Conservation (phyloP, 2,888 invertebrate species). For the Ptychoptera contaminata region DNA sequence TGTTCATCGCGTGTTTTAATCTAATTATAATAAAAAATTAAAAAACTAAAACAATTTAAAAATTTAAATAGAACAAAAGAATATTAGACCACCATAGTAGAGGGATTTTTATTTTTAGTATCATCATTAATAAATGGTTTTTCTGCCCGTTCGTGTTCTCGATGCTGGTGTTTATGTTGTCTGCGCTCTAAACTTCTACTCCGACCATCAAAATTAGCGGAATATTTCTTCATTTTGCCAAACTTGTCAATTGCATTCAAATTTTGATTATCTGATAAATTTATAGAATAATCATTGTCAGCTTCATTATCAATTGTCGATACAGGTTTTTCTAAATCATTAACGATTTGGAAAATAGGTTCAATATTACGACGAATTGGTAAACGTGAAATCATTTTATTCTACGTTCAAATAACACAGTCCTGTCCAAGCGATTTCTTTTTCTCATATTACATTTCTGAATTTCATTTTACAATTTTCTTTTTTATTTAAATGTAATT, state of each 20-base stretch:
- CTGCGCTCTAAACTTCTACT: not conserved
- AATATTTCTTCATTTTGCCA: conserved; percentile 19
- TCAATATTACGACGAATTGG: conserved; percentile 5
- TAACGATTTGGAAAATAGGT: conserved; percentile 2
- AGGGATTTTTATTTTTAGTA: too few relatives aligned
- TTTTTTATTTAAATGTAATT: too few relatives aligned
- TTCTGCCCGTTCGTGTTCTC: too few relatives aligned
- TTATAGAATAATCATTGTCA: too few relatives aligned
- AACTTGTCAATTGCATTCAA: too few relatives aligned
- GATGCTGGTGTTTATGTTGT: not conserved
- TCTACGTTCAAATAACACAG: not conserved
- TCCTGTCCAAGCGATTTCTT: not conserved
- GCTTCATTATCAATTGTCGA: not conserved
- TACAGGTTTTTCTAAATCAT: conserved; percentile 4
- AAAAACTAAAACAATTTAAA: not conserved
- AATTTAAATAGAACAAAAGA: not conserved
- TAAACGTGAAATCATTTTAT: conserved; percentile 2
- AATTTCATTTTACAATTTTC: too few relatives aligned
- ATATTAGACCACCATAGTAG: not conserved
- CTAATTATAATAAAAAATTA: conserved; percentile 19
- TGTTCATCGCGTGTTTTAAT: conserved; percentile 42
- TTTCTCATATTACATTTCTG: not conserved
- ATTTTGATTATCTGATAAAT: too few relatives aligned
- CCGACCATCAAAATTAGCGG: conserved; percentile 20
- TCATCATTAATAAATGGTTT: too few relatives aligned